Conservation (phyloP, 2,888 invertebrate genomes). For the Cosmorhoe ocellata region DNA sequence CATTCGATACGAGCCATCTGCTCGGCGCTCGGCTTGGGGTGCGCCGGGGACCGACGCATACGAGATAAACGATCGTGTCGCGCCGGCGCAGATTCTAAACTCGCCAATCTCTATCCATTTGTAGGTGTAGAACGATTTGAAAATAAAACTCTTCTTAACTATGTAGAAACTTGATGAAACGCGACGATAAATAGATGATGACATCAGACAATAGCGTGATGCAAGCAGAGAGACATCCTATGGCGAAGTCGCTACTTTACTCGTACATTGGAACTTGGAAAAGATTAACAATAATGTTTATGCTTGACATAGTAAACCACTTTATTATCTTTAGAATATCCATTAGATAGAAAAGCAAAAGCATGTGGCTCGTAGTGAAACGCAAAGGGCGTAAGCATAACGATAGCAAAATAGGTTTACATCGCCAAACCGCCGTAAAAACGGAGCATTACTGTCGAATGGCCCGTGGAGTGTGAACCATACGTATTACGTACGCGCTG, state of each 20-base stretch:
- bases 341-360: too few relatives aligned
- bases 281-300: too few relatives aligned
- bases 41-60: background rate
- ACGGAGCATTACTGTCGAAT: background rate
- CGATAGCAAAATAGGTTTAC: conserved; percentile 4
- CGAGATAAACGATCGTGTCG: background rate
- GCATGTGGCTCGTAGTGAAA: background rate
- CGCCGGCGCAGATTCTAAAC: background rate
- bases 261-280: too few relatives aligned
- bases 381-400: conserved; percentile 2
- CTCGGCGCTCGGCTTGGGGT: background rate
- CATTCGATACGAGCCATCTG: conserved; percentile 14
- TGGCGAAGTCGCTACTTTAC: background rate
- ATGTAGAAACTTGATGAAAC: conserved; percentile 4
- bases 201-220: conserved; percentile 7
- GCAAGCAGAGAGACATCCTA: conserved; percentile 1
- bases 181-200: conserved; percentile 1
- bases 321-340: too few relatives aligned
- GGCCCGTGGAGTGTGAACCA: background rate
- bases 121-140: background rate
- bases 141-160: too few relatives aligned
- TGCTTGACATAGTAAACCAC: too few relatives aligned
- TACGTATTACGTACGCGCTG: background rate
- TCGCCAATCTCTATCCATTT: conserved; percentile 1
- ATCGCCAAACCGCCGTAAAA: conserved; percentile 1